These are phyloP conservation scores for Ptychobarbus kaznakovi DNA, from an alignment of 2,797 vertebrate genomes.

Conservation along the genomic window DNA sequence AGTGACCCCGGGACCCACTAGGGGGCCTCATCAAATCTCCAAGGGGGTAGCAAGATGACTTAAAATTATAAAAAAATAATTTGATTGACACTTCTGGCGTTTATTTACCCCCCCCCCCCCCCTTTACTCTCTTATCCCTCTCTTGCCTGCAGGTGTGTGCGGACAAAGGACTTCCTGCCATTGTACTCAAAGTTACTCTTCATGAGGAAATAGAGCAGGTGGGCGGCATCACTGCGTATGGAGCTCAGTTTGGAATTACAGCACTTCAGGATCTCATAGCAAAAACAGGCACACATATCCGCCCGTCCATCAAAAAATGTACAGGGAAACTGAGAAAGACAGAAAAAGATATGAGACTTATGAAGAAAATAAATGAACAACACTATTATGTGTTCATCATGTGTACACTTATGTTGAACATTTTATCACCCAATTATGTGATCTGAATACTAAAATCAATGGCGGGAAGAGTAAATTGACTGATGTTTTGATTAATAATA, in stretches of 20 bases:
- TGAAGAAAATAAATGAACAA: neutral
- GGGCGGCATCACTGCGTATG: slow-evolving; percentile 91
- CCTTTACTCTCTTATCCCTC: no score
- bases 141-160: slow-evolving; percentile 93
- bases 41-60: neutral
- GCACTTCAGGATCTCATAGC: slow-evolving; percentile 96
- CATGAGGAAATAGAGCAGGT: slow-evolving; percentile 98
- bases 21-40: neutral
- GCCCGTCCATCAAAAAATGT: slow-evolving; percentile 95
- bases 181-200: slow-evolving; percentile 98
- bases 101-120: neutral
- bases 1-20: neutral
- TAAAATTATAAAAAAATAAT: neutral
- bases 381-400: neutral
- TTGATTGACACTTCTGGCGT: neutral
- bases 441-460: neutral
- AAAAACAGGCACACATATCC: slow-evolving; percentile 95
- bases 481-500: neutral
- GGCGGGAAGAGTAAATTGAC: neutral
- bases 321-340: slow-evolving; percentile 87
- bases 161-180: slow-evolving; percentile 92
- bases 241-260: slow-evolving; percentile 97
- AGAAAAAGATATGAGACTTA: neutral
- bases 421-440: neutral
- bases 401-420: neutral